Conservation (phyloP, 2,888 invertebrate species). For the Monoplex corrugatus region DNA sequence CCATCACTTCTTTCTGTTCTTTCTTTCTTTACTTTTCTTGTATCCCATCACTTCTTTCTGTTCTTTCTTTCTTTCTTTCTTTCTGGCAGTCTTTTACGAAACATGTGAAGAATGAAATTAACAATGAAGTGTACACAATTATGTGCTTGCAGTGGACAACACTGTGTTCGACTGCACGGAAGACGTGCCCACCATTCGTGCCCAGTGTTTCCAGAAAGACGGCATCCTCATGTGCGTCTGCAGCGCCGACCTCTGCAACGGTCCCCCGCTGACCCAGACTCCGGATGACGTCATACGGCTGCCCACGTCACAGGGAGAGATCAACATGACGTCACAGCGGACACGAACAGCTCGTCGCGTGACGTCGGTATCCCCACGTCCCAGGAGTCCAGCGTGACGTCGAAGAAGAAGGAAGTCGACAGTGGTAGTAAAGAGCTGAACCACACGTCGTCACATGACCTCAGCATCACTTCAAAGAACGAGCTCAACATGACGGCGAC, state of each 20-base stretch:
- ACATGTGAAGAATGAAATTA: neutral
- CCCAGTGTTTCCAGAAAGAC: neutral
- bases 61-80: neutral
- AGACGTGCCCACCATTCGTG: neutral
- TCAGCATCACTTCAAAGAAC: neutral
- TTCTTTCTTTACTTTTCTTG: too few relatives aligned
- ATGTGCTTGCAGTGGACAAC: constrained; percentile 13
- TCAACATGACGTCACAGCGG: constrained; percentile 5
- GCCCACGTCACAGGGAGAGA: neutral
- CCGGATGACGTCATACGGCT: neutral
- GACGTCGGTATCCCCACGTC: too few relatives aligned
- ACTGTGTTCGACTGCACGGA: constrained; percentile 36
- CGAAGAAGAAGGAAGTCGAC: too few relatives aligned
- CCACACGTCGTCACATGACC: too few relatives aligned
- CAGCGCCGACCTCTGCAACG: constrained; percentile 32
- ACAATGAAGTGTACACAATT: too few relatives aligned
- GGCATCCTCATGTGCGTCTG: constrained; percentile 33
- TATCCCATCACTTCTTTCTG: neutral
- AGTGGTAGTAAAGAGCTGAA: too few relatives aligned
- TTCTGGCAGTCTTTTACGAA: neutral
- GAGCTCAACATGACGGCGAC: neutral
- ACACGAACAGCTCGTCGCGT: neutral
- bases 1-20: too few relatives aligned
- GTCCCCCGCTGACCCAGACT: neutral
- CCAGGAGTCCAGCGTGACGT: too few relatives aligned